Evolutionary conservation across 1,140 invertebrate species (phyloP), one percentile per base, ranked within the genome.

Genomic region (Macrostomum lignano): DNA sequence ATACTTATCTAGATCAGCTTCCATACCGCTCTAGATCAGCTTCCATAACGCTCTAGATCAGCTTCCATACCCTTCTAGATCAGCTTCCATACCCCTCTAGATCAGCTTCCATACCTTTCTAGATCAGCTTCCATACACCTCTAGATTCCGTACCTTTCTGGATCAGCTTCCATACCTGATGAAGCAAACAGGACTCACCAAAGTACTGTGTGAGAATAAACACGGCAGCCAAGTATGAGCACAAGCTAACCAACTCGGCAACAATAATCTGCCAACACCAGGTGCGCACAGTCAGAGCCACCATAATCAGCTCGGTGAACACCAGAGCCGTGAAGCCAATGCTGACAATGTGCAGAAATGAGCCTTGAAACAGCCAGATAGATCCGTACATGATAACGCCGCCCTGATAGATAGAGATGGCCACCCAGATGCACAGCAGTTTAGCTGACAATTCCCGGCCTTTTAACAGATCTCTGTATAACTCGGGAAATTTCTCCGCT

Each of bases 341-440:
- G 37, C 82, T 77, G 10, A 98, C 84, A 46, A 98, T 84, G 52
- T 98, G 86, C 44, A 96, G 49, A 46, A 96, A 82, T 60, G 96
- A 86, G 46, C 88, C 78, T 52, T 94, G 79, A 55, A 98, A 98
- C 36, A 96, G 66, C 31, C 93, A 67, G 34, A 96, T 65, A 2
- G 86, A 82, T 30, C 84, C 84, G 52, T 93, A 94, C 84, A 98
- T 98, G 46, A 98, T 88, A 3, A 93, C 76, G 15, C 81, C 82
- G 81, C 79, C 88, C 72, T 98, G 91, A 64, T 93, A 96, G 47
- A 96, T 79, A 47, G 78, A 88, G 45, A 96, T 91, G 3, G 93
- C 66, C 26, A 93, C 77, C 91, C 88, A 96, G 46, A 94, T 74
- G 47, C 86, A 94, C 58, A 98, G 96, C 1, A 86, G 94, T 61